A percentile compares a stretch with the other conserved stretches of the same genome.
phyloP scores from a whole-genome alignment of 2,113 vertebrate genomes.

The Indri indri region DNA sequence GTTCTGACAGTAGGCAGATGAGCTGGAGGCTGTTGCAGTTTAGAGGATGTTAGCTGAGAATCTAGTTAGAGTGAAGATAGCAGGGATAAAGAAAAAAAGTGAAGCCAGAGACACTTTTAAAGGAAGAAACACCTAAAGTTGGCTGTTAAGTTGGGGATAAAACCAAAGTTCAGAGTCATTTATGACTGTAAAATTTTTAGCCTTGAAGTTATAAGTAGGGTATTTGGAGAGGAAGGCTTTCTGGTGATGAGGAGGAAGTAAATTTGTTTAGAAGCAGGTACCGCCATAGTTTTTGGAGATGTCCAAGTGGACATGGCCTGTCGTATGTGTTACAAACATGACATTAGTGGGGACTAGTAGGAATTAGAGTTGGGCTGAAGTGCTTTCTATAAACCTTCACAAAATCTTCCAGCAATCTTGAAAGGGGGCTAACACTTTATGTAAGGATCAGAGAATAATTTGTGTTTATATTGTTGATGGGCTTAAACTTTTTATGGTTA shows the following conservation, averaged over 20 bases:
- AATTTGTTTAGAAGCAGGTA: background rate
- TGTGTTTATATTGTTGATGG: background rate
- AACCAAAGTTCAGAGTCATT: background rate
- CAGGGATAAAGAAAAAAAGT: background rate
- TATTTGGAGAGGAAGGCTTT: background rate
- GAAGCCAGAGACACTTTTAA: background rate
- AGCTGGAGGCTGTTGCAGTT: background rate
- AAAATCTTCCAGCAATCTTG: background rate
- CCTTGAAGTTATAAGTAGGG: background rate
- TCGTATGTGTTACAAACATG: background rate
- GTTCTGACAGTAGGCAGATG: background rate
- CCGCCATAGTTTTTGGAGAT: background rate
- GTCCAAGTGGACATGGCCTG: background rate
- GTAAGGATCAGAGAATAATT: background rate
- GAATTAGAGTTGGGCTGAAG: background rate
- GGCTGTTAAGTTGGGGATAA: background rate
- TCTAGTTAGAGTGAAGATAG: background rate
- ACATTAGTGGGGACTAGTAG: background rate
- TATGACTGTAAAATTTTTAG: background rate
- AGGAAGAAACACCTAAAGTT: background rate
- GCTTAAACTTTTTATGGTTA: background rate
- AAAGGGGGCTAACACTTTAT: background rate
- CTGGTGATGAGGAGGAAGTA: background rate
- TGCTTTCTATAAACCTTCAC: background rate
- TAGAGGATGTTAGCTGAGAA: background rate